Evolutionary conservation across 2,888 invertebrate species (phyloP), one percentile per base, ranked within the genome.

Genomic region (Teleogryllus oceanicus): DNA sequence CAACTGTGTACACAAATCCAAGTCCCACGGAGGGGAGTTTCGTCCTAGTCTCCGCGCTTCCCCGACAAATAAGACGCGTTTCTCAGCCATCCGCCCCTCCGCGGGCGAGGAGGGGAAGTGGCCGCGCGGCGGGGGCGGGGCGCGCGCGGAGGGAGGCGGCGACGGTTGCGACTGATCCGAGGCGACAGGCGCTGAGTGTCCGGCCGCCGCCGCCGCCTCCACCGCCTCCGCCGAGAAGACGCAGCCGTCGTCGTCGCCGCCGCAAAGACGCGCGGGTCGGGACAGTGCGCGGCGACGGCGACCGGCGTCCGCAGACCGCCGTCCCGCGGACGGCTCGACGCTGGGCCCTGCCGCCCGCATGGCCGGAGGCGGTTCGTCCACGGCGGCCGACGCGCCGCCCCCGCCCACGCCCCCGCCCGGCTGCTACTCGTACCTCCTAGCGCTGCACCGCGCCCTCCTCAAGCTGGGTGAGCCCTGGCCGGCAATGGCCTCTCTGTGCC

Each of bases 361-460:
- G 18, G 50, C 49, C 37, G 49, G 77, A 5, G 50, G 77, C n/a
- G 37, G 37, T 5, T 4, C 77, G 50, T 49, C 20, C n/a, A 37
- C 37, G 37, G 8, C 37, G 37, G 49, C 37, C 49, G 49, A 12
- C 11, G 13, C n/a, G 10, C 11, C 13, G 20, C 18, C 24, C 20
- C 12, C 37, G 4, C 20, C 37, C n/a, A 62, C 79, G 10, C 49
- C 77, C 16, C 20, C 77, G 12, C 62, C 81, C 20, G 24, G 77
- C 12, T 80, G 80, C 77, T 79, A 80, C 50, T 24, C 78, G 3
- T 82, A 81, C 51, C 77, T 82, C 24, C 77, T 81, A 21, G 81
- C 78, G 49, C 79, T 82, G 18, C 81, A 82, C 24, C 74, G 80
- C 18, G 77, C 78, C 18, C 79, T 82, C 1, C 80, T 82, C 37